Conservation (phyloP, 2,113 vertebrate species). For the Laticauda colubrina region DNA sequence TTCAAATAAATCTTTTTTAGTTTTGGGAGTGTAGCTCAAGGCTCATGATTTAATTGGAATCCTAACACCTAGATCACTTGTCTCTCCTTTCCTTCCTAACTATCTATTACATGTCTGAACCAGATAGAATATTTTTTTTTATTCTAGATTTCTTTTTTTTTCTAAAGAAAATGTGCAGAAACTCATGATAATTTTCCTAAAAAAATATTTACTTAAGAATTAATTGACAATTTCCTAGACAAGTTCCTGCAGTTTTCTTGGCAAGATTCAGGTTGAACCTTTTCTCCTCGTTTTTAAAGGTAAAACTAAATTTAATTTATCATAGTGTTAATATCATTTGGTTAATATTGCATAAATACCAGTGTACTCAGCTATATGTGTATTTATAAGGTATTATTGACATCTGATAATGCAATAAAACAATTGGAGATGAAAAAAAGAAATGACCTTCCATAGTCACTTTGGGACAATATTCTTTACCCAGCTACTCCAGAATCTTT, state of each 20-base stretch:
- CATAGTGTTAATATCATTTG: not conserved
- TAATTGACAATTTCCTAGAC: not conserved
- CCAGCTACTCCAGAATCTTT: not conserved
- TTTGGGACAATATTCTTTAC: not conserved
- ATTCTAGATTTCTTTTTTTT: not conserved
- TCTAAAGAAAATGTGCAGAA: not conserved
- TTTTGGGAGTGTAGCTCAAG: too few species aligned
- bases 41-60: too few species aligned
- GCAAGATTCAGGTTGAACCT: too few species aligned
- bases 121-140: not conserved
- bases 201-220: not conserved
- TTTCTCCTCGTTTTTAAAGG: not conserved
- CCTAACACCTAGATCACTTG: not conserved
- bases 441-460: not conserved
- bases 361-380: not conserved
- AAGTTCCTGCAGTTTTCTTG: not conserved
- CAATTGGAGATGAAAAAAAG: not conserved
- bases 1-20: too few species aligned
- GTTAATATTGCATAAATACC: not conserved
- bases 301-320: not conserved
- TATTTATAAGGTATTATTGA: not conserved
- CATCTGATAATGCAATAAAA: not conserved
- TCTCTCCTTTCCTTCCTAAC: not conserved
- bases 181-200: not conserved
- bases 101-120: not conserved